Evolutionary conservation across 2,113 vertebrate genomes (phyloP).

Genomic region (Ammospiza nelsoni): DNA sequence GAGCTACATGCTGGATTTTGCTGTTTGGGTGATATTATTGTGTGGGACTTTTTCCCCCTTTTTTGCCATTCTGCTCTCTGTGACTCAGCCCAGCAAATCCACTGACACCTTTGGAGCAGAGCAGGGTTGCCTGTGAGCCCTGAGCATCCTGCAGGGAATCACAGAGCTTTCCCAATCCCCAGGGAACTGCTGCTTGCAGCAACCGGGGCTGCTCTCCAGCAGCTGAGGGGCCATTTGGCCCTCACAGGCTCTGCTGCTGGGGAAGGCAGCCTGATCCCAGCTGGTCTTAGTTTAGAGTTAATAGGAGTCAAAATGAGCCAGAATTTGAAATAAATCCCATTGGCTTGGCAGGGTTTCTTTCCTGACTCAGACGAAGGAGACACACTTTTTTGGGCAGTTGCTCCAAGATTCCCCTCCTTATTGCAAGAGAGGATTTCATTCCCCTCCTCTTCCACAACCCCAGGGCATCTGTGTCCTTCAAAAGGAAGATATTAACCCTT

Average conservation of each 20-base stretch:
- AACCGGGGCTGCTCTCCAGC: neutral
- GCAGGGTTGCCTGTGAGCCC: neutral
- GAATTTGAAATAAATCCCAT: slow-evolving; percentile 63
- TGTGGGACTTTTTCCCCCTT: rapidly evolving
- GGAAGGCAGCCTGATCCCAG: slow-evolving; percentile 47
- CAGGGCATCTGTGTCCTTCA: slow-evolving; percentile 47
- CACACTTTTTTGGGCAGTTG: slow-evolving; percentile 11
- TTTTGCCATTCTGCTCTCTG: neutral
- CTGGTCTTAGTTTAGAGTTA: slow-evolving; percentile 66
- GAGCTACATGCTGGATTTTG: neutral
- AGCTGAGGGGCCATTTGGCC: rapidly evolving
- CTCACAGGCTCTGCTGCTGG: neutral
- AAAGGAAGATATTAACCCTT: slow-evolving; percentile 39
- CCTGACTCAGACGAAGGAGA: slow-evolving; percentile 62
- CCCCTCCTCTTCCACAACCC: slow-evolving; percentile 55
- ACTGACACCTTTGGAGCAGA: neutral
- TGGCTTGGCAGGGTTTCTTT: slow-evolving; percentile 41
- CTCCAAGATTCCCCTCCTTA: slow-evolving; percentile 63
- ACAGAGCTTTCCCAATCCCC: neutral
- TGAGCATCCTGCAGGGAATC: neutral
- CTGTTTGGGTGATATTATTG: neutral
- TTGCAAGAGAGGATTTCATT: slow-evolving; percentile 39
- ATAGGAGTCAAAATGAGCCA: slow-evolving; percentile 62
- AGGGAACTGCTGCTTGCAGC: neutral
- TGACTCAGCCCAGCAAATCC: neutral